Conservation (phyloP, 2,888 invertebrate species). For the Geophilus truncorum region DNA sequence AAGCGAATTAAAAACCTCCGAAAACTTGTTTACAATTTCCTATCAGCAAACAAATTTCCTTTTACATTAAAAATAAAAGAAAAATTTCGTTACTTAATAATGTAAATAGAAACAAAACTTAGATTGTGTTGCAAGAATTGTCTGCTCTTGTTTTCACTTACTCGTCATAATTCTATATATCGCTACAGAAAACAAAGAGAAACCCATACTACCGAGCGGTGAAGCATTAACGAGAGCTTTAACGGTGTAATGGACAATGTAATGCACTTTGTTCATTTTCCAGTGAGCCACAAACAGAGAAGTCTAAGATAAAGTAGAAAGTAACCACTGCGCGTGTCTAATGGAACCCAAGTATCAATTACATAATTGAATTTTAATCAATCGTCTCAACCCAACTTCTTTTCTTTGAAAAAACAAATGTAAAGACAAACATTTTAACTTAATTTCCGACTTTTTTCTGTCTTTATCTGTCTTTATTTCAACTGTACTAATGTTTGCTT, state of each 20-base stretch:
- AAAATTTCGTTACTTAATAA: too few relatives aligned
- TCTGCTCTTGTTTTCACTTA: neutral
- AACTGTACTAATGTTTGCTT: neutral
- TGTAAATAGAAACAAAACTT: neutral
- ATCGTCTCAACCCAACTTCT: neutral
- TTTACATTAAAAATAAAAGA: too few relatives aligned
- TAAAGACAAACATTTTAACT: neutral
- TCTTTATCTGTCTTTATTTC: neutral
- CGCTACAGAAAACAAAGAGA: neutral
- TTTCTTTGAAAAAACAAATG: neutral
- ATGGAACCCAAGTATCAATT: neutral
- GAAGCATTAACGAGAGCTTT: constrained; percentile 15
- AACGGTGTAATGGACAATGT: constrained; percentile 20
- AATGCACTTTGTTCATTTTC: constrained; percentile 16
- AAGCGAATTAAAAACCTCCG: neutral
- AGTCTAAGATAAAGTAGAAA: neutral
- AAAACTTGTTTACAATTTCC: neutral
- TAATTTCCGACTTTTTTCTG: neutral
- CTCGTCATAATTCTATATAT: neutral
- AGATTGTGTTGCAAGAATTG: neutral
- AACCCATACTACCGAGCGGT: neutral
- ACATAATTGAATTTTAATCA: constrained; percentile 20
- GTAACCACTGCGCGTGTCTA: neutral
- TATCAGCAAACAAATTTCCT: neutral
- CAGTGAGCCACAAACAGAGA: neutral